Conservation (phyloP, 2,888 invertebrate genomes). For the Drosophila melanosoma region DNA sequence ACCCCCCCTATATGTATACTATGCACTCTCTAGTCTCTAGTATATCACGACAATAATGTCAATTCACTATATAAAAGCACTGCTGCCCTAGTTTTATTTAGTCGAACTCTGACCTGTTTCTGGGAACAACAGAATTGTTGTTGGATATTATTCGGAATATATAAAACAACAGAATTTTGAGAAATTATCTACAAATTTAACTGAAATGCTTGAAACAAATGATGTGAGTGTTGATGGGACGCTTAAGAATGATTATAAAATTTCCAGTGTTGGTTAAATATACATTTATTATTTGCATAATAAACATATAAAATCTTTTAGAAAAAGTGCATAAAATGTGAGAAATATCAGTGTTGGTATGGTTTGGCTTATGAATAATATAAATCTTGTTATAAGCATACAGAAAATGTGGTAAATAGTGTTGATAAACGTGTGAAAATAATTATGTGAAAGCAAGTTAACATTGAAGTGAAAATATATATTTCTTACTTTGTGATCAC, state of each 20-base stretch:
- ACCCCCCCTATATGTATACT: constrained; percentile 9
- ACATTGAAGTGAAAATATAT: not conserved
- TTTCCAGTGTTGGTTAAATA: not conserved
- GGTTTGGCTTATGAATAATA: not conserved
- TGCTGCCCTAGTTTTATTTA: constrained; percentile 42
- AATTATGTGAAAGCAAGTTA: not conserved
- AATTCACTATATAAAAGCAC: constrained; percentile 56
- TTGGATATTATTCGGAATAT: not conserved
- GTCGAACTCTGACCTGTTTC: constrained; percentile 44
- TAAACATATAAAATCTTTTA: not conserved
- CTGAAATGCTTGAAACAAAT: constrained; percentile 63
- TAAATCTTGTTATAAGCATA: not conserved
- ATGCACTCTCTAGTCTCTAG: constrained; percentile 7
- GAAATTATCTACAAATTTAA: not conserved
- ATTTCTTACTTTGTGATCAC: not conserved
- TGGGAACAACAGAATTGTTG: not conserved
- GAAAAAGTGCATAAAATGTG: not conserved
- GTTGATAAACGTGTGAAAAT: not conserved
- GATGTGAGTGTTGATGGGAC: constrained; percentile 57
- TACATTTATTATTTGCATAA: not conserved
- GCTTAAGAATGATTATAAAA: too few species aligned
- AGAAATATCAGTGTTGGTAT: not conserved
- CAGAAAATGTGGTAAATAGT: not conserved
- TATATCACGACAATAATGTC: constrained; percentile 65
- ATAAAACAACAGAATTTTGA: constrained; percentile 6